Evolutionary conservation across 2,888 invertebrate genomes (phyloP), one percentile per base, ranked within the genome.

Genomic region (Cataglyphis altisquamis): DNA sequence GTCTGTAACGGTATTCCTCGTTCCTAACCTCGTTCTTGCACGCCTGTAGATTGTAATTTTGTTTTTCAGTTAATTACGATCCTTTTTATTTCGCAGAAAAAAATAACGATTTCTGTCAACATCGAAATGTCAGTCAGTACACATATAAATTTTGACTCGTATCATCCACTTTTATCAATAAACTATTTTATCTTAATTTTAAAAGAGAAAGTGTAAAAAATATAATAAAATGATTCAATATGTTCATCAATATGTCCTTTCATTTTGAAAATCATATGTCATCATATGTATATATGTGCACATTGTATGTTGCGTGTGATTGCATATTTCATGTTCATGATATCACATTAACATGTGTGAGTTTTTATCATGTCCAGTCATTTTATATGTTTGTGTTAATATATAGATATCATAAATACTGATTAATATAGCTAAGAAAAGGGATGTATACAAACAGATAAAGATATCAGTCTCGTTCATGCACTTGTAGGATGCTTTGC

Each of bases 401-500:
- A n/a, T 55, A 45, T 9, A 36, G 12, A 25, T n/a, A 25, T 72
- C 5, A 6, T 12, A 25, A 60, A 62, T 74, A 39, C 57, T 15
- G 45, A 81, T 85, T 85, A 32, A 3, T 41, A 80, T 72, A 45
- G 52, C 36, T 12, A 78, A 67, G 75, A 78, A 86, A 74, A 85
- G 72, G 62, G 57, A 67, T 64, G 57, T 70, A 70, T 32, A 62
- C 72, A 52, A 85, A 70, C 80, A 90, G 92, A 91, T 92, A 91
- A 82, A 21, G 63, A 72, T 91, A 91, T 91, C 90, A 41, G 67
- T 45, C 73, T 57, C 80, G 62, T 88, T 83, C 80, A 90, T 81
- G 84, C 85, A 85, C 90, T 93, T 94, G 41, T 93, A 99, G 99
- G 99, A 94, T 99, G 99, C 96, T 99, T 99, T 96, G 99, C 98